A percentile compares a stretch with the other conserved stretches of the same genome.
These are phyloP conservation scores for Austrolebias charrua DNA, from an alignment of 2,797 vertebrate genomes.

Conservation along the genomic window DNA sequence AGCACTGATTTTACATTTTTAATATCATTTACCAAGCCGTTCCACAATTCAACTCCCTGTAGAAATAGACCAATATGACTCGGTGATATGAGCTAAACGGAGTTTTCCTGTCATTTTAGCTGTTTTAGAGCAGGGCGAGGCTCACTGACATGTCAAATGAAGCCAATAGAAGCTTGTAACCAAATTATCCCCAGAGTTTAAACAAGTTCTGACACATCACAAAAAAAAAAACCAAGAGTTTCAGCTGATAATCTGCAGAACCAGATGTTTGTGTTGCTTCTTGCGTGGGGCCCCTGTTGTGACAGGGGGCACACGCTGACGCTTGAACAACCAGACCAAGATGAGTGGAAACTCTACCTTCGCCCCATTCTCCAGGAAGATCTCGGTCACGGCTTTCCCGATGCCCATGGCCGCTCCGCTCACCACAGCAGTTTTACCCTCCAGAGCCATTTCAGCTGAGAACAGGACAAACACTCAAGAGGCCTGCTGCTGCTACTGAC, in stretches of 20 bases:
- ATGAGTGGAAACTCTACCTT: constrained; percentile 60
- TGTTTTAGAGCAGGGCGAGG: too few relatives aligned
- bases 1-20: too few relatives aligned
- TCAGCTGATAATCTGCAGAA: background rate
- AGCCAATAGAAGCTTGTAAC: too few relatives aligned
- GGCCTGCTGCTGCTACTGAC: too few relatives aligned
- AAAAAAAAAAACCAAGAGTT: background rate
- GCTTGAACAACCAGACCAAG: background rate
- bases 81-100: too few relatives aligned
- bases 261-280: background rate
- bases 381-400: constrained; percentile 66
- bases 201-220: background rate
- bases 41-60: too few relatives aligned
- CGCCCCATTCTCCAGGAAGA: constrained; percentile 71
- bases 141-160: too few relatives aligned
- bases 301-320: background rate
- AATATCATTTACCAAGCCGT: too few relatives aligned
- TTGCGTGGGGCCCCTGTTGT: background rate
- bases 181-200: too few relatives aligned
- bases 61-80: too few relatives aligned
- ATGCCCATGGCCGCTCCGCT: constrained; percentile 76
- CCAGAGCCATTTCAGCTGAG: constrained; percentile 52
- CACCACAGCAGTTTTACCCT: constrained; percentile 66
- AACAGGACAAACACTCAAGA: background rate
- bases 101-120: too few relatives aligned